Evolutionary conservation across 2,888 invertebrate species (phyloP).

Genomic region (Hyles lineata): DNA sequence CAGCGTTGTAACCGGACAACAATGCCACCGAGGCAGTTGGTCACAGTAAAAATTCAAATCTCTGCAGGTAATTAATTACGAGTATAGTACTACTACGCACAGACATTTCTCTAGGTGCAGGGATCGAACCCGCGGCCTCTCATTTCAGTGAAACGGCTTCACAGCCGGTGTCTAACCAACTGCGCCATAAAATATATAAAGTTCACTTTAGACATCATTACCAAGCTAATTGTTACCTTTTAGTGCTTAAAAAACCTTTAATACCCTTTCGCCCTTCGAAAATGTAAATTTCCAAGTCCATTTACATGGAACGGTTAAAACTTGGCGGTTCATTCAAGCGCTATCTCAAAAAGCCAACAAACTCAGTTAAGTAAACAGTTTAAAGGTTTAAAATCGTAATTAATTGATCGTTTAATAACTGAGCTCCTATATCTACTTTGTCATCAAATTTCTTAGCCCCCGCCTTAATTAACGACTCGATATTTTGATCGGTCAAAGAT

Average conservation of each 20-base stretch:
- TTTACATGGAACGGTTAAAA: constrained; percentile 14
- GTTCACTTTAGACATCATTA: too few relatives aligned
- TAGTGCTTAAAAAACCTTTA: not conserved
- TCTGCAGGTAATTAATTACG: too few relatives aligned
- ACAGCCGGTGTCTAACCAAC: too few relatives aligned
- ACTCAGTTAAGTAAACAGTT: constrained; percentile 29
- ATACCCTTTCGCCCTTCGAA: not conserved
- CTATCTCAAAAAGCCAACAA: constrained; percentile 29
- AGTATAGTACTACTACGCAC: too few relatives aligned
- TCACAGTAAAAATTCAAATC: too few relatives aligned
- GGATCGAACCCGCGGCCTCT: too few relatives aligned
- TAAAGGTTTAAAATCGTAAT: constrained; percentile 44
- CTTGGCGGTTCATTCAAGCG: constrained; percentile 23
- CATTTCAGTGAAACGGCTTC: too few relatives aligned
- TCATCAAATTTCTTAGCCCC: constrained; percentile 54
- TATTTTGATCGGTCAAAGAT: constrained; percentile 56
- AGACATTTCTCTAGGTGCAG: too few relatives aligned
- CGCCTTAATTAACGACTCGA: constrained; percentile 55
- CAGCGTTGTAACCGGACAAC: too few relatives aligned
- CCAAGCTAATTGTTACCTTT: not conserved
- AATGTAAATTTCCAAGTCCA: constrained; percentile 20
- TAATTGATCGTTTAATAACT: constrained; percentile 60
- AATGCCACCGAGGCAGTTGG: too few relatives aligned
- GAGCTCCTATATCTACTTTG: constrained; percentile 55
- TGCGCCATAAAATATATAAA: too few relatives aligned